Conservation (phyloP, 2,113 vertebrate genomes). For the Neogobius melanostomus region DNA sequence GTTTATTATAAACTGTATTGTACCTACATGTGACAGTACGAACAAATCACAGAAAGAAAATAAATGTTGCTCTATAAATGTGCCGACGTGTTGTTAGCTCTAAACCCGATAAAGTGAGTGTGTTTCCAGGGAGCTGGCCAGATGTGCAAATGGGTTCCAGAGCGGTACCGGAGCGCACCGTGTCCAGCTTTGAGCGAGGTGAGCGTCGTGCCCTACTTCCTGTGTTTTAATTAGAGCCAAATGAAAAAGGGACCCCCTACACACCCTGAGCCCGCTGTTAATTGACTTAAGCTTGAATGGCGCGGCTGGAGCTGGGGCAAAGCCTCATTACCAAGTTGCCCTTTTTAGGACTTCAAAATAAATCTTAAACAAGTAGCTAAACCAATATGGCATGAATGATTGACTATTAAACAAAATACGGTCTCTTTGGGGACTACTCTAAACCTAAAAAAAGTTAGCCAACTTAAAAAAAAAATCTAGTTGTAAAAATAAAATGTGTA, state of each 20-base stretch:
- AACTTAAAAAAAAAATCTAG: too few species aligned
- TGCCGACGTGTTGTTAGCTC: conserved; percentile 30
- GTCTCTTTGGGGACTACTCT: too few species aligned
- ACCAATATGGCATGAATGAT: conserved; percentile 16
- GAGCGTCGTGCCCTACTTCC: conserved; percentile 53
- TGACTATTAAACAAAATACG: too few species aligned
- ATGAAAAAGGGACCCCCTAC: conserved; percentile 44
- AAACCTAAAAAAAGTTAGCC: too few species aligned
- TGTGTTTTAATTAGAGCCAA: conserved; percentile 70
- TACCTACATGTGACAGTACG: not conserved
- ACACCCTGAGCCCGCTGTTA: conserved; percentile 31
- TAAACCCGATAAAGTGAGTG: conserved; percentile 33
- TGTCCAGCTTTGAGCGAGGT: conserved; percentile 38
- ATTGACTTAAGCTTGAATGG: conserved; percentile 61
- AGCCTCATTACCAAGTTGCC: conserved; percentile 53
- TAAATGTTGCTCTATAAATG: conserved; percentile 6
- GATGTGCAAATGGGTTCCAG: conserved; percentile 59
- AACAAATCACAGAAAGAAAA: too few species aligned
- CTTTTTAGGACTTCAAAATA: conserved; percentile 43
- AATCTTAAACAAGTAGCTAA: conserved; percentile 37
- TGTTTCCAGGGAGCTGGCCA: conserved; percentile 37
- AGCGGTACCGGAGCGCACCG: conserved; percentile 15
- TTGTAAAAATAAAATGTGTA: too few species aligned
- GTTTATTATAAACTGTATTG: too few species aligned
- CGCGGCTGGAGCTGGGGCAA: conserved; percentile 32